A percentile compares a stretch with the other conserved stretches of the same genome.
Conservation (phyloP, 2,113 vertebrate genomes). For the Oreotrochilus melanogaster region DNA sequence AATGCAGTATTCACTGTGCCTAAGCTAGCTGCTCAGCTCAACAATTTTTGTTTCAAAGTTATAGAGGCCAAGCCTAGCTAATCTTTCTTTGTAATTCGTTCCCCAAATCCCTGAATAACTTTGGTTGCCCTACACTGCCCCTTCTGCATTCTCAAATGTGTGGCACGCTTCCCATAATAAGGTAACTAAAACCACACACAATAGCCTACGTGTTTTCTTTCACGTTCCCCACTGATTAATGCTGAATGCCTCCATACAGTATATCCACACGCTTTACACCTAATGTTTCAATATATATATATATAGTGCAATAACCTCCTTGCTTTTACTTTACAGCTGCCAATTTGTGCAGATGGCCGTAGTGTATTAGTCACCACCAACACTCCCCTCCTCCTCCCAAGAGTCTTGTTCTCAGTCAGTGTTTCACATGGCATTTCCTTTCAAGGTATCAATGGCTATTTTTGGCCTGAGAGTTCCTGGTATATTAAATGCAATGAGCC, state of each 20-base stretch:
- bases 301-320: neutral
- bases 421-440: constrained; percentile 68
- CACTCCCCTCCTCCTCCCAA: neutral
- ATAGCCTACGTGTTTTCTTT: constrained; percentile 38
- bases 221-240: constrained; percentile 32
- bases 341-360: constrained; percentile 43
- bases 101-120: constrained; percentile 61
- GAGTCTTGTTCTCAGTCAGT: constrained; percentile 43
- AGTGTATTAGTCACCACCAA: constrained; percentile 51
- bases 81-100: constrained; percentile 60
- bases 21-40: constrained; percentile 38
- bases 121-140: constrained; percentile 15
- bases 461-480: constrained; percentile 30
- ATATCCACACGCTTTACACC: neutral
- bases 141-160: neutral
- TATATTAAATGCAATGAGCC: constrained; percentile 9
- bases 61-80: constrained; percentile 53
- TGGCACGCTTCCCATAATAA: neutral
- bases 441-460: constrained; percentile 69
- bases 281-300: constrained; percentile 26
- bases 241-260: constrained; percentile 5
- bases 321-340: constrained; percentile 59
- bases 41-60: constrained; percentile 48
- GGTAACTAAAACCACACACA: constrained; percentile 30
- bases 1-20: neutral